Conservation (phyloP, 2,113 vertebrate species). For the Romanogobio albipinnatus region DNA sequence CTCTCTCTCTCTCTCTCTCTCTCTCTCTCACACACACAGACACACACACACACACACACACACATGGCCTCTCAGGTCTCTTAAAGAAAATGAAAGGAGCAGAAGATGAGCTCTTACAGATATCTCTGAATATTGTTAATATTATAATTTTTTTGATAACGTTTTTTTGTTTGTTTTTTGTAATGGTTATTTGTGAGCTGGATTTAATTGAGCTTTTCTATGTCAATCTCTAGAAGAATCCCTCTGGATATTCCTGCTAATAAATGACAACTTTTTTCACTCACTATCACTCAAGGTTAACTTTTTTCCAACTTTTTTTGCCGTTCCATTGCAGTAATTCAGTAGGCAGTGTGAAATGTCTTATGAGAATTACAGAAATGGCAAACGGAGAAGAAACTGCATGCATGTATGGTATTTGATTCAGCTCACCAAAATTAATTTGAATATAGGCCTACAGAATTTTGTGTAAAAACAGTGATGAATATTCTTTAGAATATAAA, state of each 20-base stretch:
- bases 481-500: background rate
- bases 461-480: background rate
- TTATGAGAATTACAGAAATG: background rate
- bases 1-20: no score
- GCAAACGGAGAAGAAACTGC: background rate
- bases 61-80: slow-evolving; percentile 10
- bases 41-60: background rate
- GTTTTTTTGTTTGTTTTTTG: background rate
- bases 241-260: background rate
- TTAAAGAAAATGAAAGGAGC: background rate
- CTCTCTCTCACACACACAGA: no score
- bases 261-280: background rate
- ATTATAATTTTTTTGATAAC: background rate
- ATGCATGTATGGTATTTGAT: background rate
- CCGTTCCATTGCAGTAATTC: background rate
- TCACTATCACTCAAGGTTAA: background rate
- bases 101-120: background rate
- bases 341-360: background rate
- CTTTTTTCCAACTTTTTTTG: background rate
- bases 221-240: background rate
- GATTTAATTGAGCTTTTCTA: background rate
- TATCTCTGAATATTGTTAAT: background rate
- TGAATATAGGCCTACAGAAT: background rate
- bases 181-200: background rate
- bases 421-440: background rate